phyloP scores from a whole-genome alignment of 2,113 vertebrate genomes.

The Asarcornis scutulata region DNA sequence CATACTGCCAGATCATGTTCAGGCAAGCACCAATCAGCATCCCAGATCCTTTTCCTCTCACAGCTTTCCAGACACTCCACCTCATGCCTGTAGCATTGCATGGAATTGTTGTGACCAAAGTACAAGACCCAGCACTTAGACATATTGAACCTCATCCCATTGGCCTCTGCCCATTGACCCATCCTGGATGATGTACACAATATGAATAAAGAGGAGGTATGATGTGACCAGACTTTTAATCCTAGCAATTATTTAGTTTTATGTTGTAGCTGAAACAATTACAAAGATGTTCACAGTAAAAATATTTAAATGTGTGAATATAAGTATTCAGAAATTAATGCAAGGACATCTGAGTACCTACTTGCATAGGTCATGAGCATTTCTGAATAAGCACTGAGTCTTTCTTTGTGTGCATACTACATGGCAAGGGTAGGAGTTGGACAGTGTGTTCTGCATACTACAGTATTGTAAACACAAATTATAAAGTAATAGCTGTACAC shows the following conservation, averaged over 20 bases:
- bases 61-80: too few species aligned
- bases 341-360: background rate
- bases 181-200: background rate
- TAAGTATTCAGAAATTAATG: background rate
- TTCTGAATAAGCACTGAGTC: background rate
- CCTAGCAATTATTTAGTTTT: background rate
- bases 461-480: background rate
- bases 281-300: background rate
- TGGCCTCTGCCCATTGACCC: too few species aligned
- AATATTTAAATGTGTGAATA: background rate
- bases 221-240: background rate
- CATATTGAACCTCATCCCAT: too few species aligned
- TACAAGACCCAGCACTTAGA: too few species aligned
- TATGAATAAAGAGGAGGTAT: background rate
- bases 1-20: too few species aligned
- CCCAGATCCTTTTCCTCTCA: too few species aligned
- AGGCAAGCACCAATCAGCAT: too few species aligned
- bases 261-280: background rate
- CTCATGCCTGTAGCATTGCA: too few species aligned
- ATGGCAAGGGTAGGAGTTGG: background rate
- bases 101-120: too few species aligned
- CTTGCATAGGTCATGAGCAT: background rate
- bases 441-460: background rate
- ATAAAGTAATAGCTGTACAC: background rate
- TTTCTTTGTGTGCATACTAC: background rate